A percentile compares a stretch with the other conserved stretches of the same genome.
Conservation (phyloP, 2,797 vertebrate species). For the Silurus aristotelis region DNA sequence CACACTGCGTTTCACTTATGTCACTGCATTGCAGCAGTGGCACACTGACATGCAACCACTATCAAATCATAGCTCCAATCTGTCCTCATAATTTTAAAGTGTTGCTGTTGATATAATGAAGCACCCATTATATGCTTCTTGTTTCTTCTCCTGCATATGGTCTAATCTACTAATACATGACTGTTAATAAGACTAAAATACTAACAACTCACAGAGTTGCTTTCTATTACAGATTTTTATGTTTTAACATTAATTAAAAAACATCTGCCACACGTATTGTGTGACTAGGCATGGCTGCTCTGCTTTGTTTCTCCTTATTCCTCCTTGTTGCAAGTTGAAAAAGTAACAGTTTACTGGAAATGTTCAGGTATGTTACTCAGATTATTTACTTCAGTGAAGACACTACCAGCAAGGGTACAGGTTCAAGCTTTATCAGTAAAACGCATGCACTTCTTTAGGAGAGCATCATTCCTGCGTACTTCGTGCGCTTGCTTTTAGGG, state of each 20-base stretch:
- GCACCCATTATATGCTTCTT: background rate
- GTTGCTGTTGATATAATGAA: background rate
- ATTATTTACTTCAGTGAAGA: background rate
- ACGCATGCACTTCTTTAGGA: background rate
- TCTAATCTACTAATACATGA: background rate
- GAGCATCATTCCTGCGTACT: background rate
- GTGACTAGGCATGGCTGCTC: background rate
- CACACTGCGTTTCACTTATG: background rate
- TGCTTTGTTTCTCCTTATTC: background rate
- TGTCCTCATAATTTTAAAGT: background rate
- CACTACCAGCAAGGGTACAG: background rate
- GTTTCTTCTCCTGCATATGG: background rate
- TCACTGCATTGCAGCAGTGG: background rate
- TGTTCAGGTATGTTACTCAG: background rate
- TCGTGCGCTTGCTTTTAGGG: background rate
- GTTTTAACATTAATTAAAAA: background rate
- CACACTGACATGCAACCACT: conserved; percentile 3
- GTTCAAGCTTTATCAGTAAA: background rate
- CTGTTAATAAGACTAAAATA: background rate
- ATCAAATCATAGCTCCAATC: background rate
- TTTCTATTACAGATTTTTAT: background rate
- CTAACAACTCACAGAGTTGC: background rate
- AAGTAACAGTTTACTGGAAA: background rate
- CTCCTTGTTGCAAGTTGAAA: background rate
- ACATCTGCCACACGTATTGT: background rate